A percentile compares a stretch with the other conserved stretches of the same genome.
phyloP scores from a whole-genome alignment of 2,113 vertebrate genomes.

The Ovis canadensis region DNA sequence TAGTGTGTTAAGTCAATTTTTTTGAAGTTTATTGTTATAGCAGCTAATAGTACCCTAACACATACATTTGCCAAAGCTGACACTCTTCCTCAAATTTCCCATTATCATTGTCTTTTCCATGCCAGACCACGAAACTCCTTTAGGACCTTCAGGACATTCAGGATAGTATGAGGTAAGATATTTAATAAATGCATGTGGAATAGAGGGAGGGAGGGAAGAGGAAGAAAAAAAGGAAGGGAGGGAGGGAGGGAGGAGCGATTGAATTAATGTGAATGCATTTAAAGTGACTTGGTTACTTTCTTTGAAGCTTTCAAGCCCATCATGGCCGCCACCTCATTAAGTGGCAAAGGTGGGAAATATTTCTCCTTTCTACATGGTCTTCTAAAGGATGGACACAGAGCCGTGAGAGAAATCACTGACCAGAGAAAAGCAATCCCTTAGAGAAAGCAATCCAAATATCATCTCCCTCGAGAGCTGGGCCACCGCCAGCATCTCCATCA shows the following conservation, averaged over 20 bases:
- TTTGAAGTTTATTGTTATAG: not conserved
- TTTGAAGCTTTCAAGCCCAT: not conserved
- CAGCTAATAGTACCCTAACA: not conserved
- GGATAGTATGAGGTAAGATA: not conserved
- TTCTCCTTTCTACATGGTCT: constrained; percentile 7
- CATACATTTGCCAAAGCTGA: not conserved
- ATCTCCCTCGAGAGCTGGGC: constrained; percentile 51
- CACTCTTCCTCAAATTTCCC: not conserved
- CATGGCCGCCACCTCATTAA: not conserved
- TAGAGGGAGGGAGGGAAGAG: not conserved
- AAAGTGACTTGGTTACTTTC: not conserved
- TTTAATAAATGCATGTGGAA: not conserved
- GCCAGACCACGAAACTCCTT: not conserved
- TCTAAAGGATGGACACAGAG: constrained; percentile 13
- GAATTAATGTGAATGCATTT: not conserved
- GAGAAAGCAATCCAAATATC: constrained; percentile 45
- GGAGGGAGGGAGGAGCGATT: not conserved
- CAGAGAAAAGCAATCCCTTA: constrained; percentile 40
- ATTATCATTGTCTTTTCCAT: not conserved
- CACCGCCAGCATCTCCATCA: constrained; percentile 62
- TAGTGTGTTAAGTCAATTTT: not conserved
- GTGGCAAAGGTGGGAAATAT: not conserved
- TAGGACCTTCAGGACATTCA: not conserved
- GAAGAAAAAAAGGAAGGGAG: fast-evolving
- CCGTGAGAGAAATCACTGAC: not conserved